Conservation (phyloP, 2,888 invertebrate genomes). For the Agrypnus murinus region DNA sequence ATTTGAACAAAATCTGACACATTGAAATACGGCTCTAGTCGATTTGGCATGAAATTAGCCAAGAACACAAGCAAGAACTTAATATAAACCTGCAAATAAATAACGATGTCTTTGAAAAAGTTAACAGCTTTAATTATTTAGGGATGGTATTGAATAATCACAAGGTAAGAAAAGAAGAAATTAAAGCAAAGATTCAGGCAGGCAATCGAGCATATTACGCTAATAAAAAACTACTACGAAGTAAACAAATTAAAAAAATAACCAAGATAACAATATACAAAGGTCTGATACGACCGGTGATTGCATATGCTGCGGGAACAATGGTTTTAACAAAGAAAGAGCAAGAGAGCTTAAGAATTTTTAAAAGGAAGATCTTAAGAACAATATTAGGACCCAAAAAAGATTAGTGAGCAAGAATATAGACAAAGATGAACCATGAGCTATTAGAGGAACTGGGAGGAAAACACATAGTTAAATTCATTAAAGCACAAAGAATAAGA, state of each 20-base stretch:
- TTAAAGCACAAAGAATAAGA: conserved; percentile 7
- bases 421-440: conserved; percentile 7
- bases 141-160: not conserved
- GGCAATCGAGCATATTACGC: not conserved
- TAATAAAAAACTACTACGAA: conserved; percentile 4
- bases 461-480: conserved; percentile 6
- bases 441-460: conserved; percentile 3
- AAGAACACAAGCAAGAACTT: not conserved
- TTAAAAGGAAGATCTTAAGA: not conserved
- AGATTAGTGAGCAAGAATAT: not conserved
- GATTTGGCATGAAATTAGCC: too few relatives aligned
- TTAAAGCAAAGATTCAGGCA: not conserved
- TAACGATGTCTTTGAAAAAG: not conserved
- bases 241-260: not conserved
- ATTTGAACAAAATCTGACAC: too few relatives aligned
- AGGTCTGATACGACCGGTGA: not conserved
- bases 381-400: not conserved
- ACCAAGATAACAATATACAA: conserved; percentile 15
- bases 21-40: too few relatives aligned
- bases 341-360: not conserved
- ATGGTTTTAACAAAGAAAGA: conserved; percentile 1
- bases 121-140: not conserved
- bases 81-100: conserved; percentile 12
- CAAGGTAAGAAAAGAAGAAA: not conserved
- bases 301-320: conserved; percentile 2